Base-by-base conservation (phyloP, 2,888 invertebrate species). In the Ernsta delagoae region DNA sequence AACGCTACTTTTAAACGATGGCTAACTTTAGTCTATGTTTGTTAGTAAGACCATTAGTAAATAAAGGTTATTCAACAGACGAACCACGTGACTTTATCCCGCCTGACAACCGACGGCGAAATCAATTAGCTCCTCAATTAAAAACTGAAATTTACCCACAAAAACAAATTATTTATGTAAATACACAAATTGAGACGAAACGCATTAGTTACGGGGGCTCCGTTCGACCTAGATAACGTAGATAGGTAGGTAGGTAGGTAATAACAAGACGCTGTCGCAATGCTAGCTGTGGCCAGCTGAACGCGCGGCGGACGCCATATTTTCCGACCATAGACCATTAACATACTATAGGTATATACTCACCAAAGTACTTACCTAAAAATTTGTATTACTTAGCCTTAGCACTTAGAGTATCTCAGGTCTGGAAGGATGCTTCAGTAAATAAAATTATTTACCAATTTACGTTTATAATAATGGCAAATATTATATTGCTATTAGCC, bases 181-280 rank as follows among this genome's bases (percentile, higher is more conserved):
- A 56, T 63, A 63, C 50, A 56, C 64, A 64, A 63, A 56, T 59
- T 41, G 61, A 61, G 43, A 67, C 61, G 61, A 57, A 67, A 56
- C 61, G 56, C 61, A 67, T 67, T 48, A 62, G 61, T 54, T 50
- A 62, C 57, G 57, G 67, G 59, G 41, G 71, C 70, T 59, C 71
- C 71, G 70, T 65, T 72, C 72, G 75, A 71, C 74, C 74, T 57
- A 72, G 70, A 72, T 75, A 74, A 57, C 71, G 70, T 36, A 36
- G 36, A 24, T 36, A 36, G 36, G 36, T 36, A 36, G 36, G 3
- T 24, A 24, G 24, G 45, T 71, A 63, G 73, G 68, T 66, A 70
- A 59, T 63, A 61, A 43, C 70, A 65, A 48, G 41, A 9, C n/a
- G 60, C 43, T 43, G 43, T 43, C 43, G 43, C 43, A 43, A 39